These are phyloP conservation scores for Dolichopus griseipennis DNA, from an alignment of 2,888 invertebrate genomes.

Conservation along the genomic window DNA sequence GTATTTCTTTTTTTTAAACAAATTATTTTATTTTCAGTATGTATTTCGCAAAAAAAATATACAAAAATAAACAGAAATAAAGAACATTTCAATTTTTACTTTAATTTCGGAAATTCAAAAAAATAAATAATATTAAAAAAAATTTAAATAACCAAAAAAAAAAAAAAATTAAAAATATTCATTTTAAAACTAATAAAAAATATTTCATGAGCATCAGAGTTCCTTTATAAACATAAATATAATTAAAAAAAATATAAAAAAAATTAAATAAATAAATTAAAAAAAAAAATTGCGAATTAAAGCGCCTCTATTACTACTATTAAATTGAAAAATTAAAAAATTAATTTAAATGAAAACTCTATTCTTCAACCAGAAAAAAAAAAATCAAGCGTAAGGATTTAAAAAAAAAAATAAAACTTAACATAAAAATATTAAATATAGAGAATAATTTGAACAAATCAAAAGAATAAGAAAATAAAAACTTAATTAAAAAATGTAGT, in stretches of 20 bases:
- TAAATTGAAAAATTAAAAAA: neutral
- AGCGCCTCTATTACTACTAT: constrained; percentile 2
- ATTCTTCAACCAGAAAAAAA: neutral
- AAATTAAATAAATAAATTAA: neutral
- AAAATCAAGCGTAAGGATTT: neutral
- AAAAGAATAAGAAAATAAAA: no score
- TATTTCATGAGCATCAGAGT: constrained; percentile 4
- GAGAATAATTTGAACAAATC: no score
- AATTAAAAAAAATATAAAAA: neutral
- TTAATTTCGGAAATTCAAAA: no score
- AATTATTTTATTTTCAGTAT: neutral
- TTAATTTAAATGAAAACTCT: neutral
- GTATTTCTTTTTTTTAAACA: neutral
- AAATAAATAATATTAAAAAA: no score
- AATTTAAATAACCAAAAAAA: no score
- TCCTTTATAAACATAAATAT: neutral
- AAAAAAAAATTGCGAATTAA: neutral
- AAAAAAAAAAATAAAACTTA: neutral
- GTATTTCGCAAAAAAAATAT: neutral
- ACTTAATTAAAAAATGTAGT: neutral
- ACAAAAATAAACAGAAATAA: neutral
- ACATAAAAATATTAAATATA: neutral
- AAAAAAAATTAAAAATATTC: no score
- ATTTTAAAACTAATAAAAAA: neutral
- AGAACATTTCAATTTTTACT: neutral